Percentiles rank a stretch among this genome's conserved stretches.
phyloP scores from a whole-genome alignment of 2,888 invertebrate species.

The Cremastinae sp. region DNA sequence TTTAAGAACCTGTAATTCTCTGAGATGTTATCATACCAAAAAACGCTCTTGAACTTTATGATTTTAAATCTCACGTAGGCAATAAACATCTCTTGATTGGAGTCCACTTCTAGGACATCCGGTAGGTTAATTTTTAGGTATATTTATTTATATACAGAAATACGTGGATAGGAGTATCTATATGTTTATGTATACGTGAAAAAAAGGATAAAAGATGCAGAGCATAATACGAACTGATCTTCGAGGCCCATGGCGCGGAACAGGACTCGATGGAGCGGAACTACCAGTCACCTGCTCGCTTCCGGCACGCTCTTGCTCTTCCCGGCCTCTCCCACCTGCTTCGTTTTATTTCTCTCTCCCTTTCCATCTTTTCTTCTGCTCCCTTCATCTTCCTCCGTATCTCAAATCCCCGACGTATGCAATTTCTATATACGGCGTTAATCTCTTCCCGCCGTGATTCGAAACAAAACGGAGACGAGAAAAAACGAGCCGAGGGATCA shows the following conservation, averaged over 20 bases:
- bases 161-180: conserved; percentile 9
- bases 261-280: conserved; percentile 79
- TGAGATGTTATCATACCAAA: too few relatives aligned
- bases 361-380: too few relatives aligned
- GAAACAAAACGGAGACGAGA: too few relatives aligned
- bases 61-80: too few relatives aligned
- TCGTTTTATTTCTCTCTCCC: conserved; percentile 29
- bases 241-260: conserved; percentile 78
- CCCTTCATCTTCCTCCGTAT: not conserved
- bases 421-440: too few relatives aligned
- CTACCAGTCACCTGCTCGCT: conserved; percentile 80
- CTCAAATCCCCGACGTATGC: too few relatives aligned
- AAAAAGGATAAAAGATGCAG: conserved; percentile 58
- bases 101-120: too few relatives aligned
- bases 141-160: conserved; percentile 23
- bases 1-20: too few relatives aligned
- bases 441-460: too few relatives aligned
- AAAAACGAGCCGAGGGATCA: too few relatives aligned
- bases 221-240: conserved; percentile 74
- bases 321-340: conserved; percentile 61
- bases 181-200: conserved; percentile 30
- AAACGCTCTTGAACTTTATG: too few relatives aligned
- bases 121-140: not conserved
- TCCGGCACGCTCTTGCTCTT: conserved; percentile 75
- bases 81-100: too few relatives aligned